Evolutionary conservation across 2,113 vertebrate genomes (phyloP).

Genomic region (Notothenia coriiceps): DNA sequence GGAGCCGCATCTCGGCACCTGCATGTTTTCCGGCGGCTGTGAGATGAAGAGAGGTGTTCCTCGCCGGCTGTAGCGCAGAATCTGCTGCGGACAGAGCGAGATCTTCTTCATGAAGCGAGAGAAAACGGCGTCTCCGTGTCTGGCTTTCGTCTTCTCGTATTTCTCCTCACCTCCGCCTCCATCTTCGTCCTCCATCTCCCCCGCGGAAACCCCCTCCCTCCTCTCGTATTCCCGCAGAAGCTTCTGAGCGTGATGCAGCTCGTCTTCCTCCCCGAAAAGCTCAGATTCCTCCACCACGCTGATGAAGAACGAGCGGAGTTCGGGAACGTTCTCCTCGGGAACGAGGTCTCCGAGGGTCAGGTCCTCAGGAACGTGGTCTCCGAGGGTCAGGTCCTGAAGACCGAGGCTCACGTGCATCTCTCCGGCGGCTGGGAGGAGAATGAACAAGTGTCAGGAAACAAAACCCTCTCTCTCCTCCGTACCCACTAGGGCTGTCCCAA

Average conservation of each 20-base stretch:
- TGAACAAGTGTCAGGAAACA: no score
- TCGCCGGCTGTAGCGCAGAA: slow-evolving; percentile 68
- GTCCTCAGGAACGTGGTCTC: background rate
- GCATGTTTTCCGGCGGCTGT: background rate
- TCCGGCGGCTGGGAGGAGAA: background rate
- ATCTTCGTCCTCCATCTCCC: background rate
- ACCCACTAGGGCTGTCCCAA: no score
- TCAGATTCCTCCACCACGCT: slow-evolving; percentile 73
- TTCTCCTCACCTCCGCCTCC: slow-evolving; percentile 38
- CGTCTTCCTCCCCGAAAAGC: slow-evolving; percentile 2
- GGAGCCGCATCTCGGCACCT: slow-evolving; percentile 21
- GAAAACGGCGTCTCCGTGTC: slow-evolving; percentile 70
- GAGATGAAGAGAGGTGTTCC: slow-evolving; percentile 64
- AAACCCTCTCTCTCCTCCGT: no score
- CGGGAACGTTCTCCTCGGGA: fast-evolving
- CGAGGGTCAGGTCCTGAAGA: slow-evolving; percentile 58
- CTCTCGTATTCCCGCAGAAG: slow-evolving; percentile 73
- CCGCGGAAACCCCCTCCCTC: slow-evolving; percentile 44
- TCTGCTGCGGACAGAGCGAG: slow-evolving; percentile 64
- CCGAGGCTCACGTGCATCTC: slow-evolving; percentile 11
- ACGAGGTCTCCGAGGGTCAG: slow-evolving; percentile 36
- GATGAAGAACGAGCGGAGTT: slow-evolving; percentile 68
- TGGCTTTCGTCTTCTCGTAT: slow-evolving; percentile 72
- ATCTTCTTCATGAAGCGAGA: slow-evolving; percentile 76
- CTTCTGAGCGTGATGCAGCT: slow-evolving; percentile 57